Evolutionary conservation across 2,888 invertebrate genomes (phyloP), one percentile per base, ranked within the genome.

Genomic region (Athrips mouffetella): DNA sequence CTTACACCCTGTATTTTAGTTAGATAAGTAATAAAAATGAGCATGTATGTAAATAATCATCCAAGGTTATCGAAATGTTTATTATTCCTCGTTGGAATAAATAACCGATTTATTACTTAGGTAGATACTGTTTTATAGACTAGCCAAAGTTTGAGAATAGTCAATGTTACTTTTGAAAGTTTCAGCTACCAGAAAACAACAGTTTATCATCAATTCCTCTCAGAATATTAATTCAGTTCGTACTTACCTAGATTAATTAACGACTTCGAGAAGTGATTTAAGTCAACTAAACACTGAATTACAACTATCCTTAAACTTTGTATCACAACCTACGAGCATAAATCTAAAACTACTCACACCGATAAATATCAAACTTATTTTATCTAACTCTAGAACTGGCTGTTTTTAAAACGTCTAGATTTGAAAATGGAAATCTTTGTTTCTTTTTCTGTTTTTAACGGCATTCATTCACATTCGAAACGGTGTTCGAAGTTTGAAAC

Each of bases 241-340:
- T 40, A 40, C 40, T 40, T 15, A 40, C 40, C 40, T 25, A 40
- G 15, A 25, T 40, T 39, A 40, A 15, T 15, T 15, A 11, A 1
- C 13, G 8, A 18, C n/a, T 25, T 15, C 25, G 15, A 23, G 11
- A n/a, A 23, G 11, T 6, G 23, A 8, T 39, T 16, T n/a, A 39
- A 39, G 39, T 39, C 23, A 40, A 40, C 40, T 40, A 15, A 11
- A 40, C 40, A 40, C 40, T 40, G 23, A 40, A n/a, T 11, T 37
- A 40, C 40, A 25, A 40, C 25, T 40, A 40, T 37, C 40, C 37
- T 40, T 40, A 40, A 25, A 40, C 23, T 25, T 40, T 25, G 11
- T 13, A 50, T 53, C 62, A 65, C 63, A 60, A 63, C 49, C 54
- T 50, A 49, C 47, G 44, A 52, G 51, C 41, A 8, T 11, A n/a